These are phyloP conservation scores for Coluber constrictor DNA, from an alignment of 2,797 vertebrate genomes.

Conservation along the genomic window DNA sequence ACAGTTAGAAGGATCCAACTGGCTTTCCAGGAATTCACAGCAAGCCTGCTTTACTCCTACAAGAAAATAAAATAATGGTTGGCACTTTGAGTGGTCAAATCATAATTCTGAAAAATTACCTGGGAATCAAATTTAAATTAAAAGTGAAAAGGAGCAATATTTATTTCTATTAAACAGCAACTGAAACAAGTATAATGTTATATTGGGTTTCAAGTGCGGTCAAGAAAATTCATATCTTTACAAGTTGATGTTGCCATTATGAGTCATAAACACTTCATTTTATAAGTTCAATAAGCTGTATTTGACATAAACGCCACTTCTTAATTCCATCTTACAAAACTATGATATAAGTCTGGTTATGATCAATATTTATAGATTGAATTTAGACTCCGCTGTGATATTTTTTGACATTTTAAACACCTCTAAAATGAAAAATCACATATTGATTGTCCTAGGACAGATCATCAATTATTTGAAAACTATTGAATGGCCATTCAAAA, in stretches of 20 bases:
- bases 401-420: not conserved
- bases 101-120: constrained; percentile 45
- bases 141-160: not conserved
- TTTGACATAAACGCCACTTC: not conserved
- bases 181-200: not conserved
- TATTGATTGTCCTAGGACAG: not conserved
- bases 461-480: not conserved
- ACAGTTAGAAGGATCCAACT: constrained; percentile 95
- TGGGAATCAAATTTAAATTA: constrained; percentile 13
- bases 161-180: not conserved
- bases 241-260: not conserved
- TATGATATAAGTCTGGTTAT: not conserved
- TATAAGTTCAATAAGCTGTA: not conserved
- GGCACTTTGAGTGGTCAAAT: constrained; percentile 29
- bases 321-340: not conserved
- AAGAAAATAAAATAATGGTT: constrained; percentile 58
- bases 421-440: not conserved
- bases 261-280: not conserved
- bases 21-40: constrained; percentile 96
- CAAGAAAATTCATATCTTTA: not conserved
- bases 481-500: not conserved
- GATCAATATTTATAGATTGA: not conserved
- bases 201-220: not conserved
- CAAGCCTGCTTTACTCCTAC: constrained; percentile 97
- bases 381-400: not conserved